A percentile compares a stretch with the other conserved stretches of the same genome.
These are phyloP conservation scores for Sarcophaga rosellei DNA, from an alignment of 2,888 invertebrate species.

Conservation along the genomic window DNA sequence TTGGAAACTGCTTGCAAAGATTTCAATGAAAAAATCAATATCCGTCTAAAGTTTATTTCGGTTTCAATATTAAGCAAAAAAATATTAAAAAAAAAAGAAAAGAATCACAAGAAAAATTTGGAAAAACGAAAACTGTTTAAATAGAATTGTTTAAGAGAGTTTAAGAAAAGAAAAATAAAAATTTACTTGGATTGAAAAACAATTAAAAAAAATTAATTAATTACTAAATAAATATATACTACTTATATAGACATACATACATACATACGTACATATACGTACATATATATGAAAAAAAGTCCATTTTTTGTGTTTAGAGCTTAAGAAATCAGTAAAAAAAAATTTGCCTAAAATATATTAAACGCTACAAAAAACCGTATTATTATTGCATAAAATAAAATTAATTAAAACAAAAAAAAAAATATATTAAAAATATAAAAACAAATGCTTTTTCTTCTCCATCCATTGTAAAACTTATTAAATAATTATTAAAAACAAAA, in stretches of 20 bases:
- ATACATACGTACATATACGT: constrained; percentile 19
- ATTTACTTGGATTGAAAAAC: neutral
- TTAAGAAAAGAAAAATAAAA: constrained; percentile 22
- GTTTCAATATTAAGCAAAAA: constrained; percentile 72
- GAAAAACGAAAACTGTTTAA: constrained; percentile 31
- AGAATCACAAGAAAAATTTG: constrained; percentile 24
- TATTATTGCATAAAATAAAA: constrained; percentile 31
- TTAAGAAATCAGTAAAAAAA: constrained; percentile 64
- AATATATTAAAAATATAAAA: constrained; percentile 48
- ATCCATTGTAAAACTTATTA: constrained; percentile 72
- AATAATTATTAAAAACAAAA: constrained; percentile 33
- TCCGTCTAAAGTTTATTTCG: constrained; percentile 82
- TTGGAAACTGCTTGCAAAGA: constrained; percentile 47
- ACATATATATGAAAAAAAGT: constrained; percentile 68
- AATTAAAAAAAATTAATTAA: neutral
- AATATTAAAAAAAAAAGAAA: constrained; percentile 29
- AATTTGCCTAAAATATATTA: constrained; percentile 56
- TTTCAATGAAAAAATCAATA: constrained; percentile 78
- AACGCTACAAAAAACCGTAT: constrained; percentile 40
- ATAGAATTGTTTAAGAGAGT: constrained; percentile 26
- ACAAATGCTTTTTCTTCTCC: constrained; percentile 72
- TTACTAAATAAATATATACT: constrained; percentile 26
- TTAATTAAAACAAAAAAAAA: constrained; percentile 36
- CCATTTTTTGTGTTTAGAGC: constrained; percentile 75
- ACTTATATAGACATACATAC: constrained; percentile 36